These are phyloP conservation scores for Chionoecetes opilio DNA, from an alignment of 1,140 invertebrate genomes.

Conservation along the genomic window DNA sequence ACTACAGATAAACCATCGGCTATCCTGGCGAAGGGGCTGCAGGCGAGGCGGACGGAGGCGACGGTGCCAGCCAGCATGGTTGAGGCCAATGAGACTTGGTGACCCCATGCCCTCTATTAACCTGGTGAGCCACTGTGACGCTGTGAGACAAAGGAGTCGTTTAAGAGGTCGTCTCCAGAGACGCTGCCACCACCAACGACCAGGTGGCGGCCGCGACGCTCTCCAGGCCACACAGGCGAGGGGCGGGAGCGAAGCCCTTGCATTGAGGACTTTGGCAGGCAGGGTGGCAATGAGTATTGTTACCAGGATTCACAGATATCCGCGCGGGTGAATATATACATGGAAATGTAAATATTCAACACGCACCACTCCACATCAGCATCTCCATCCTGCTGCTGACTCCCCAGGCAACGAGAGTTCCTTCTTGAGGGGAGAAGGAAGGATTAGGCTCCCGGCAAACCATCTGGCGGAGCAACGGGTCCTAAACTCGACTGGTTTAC, in stretches of 20 bases:
- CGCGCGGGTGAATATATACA: not conserved
- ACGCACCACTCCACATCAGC: not conserved
- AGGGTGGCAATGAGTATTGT: too few relatives aligned
- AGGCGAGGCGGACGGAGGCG: not conserved
- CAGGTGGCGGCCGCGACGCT: not conserved
- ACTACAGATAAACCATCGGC: not conserved
- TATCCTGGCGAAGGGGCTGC: not conserved
- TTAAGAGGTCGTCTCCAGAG: not conserved
- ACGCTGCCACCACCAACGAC: not conserved
- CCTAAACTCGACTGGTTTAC: constrained; percentile 4
- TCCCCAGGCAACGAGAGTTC: not conserved
- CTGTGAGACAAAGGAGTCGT: not conserved
- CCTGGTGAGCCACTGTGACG: not conserved
- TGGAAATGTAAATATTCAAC: not conserved
- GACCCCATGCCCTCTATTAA: not conserved
- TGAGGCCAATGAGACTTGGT: not conserved
- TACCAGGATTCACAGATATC: not conserved
- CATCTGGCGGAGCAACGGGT: not conserved
- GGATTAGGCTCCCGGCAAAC: not conserved
- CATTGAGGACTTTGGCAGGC: too few relatives aligned
- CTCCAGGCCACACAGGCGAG: not conserved
- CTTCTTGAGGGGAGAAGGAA: not conserved
- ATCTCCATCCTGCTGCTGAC: not conserved
- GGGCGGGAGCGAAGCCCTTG: not conserved
- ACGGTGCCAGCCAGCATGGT: too few relatives aligned